A percentile compares a stretch with the other conserved stretches of the same genome.
These are phyloP conservation scores for Augiades crinisus DNA, from an alignment of 2,888 invertebrate genomes.

Conservation along the genomic window DNA sequence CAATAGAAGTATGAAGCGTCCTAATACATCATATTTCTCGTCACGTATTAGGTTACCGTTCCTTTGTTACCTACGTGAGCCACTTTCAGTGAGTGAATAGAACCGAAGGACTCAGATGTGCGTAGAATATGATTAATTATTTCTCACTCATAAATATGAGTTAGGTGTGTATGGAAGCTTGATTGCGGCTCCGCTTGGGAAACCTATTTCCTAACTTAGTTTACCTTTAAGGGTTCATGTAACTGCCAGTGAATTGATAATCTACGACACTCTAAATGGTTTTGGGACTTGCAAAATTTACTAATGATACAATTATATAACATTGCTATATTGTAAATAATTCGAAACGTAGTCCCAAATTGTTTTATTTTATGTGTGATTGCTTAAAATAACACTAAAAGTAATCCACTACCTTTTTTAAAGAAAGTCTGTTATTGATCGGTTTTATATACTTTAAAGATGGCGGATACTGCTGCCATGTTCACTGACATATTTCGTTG, in stretches of 20 bases:
- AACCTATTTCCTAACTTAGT: constrained; percentile 36
- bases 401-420: too few relatives aligned
- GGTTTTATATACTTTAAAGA: too few relatives aligned
- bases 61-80: constrained; percentile 78
- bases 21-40: constrained; percentile 71
- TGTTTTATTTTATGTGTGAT: too few relatives aligned
- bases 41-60: constrained; percentile 78
- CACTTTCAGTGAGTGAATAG: constrained; percentile 76
- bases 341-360: not conserved
- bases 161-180: constrained; percentile 36
- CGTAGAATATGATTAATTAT: constrained; percentile 75
- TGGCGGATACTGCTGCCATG: not conserved
- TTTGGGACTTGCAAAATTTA: not conserved
- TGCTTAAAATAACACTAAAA: too few relatives aligned
- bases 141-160: constrained; percentile 55
- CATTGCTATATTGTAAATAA: not conserved
- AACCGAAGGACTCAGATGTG: constrained; percentile 64
- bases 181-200: constrained; percentile 40
- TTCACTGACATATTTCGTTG: not conserved
- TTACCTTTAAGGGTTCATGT: constrained; percentile 28
- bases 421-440: not conserved
- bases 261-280: not conserved
- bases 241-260: constrained; percentile 5
- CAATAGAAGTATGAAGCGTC: constrained; percentile 61
- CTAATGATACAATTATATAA: not conserved